Evolutionary conservation across 2,113 vertebrate species (phyloP).

Genomic region (Varanus komodoensis): DNA sequence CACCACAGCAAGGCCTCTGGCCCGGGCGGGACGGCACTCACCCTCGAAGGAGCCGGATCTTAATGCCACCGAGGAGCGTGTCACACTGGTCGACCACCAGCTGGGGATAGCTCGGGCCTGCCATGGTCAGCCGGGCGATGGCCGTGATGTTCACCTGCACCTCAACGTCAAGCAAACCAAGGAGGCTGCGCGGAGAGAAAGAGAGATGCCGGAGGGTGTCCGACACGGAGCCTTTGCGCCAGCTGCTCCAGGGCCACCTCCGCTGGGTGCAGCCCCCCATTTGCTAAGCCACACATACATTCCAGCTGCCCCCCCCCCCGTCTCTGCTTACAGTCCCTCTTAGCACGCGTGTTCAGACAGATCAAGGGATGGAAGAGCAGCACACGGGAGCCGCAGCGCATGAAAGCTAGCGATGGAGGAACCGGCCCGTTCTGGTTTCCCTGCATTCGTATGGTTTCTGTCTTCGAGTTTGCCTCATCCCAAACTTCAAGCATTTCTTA

Average conservation of each 20-base stretch:
- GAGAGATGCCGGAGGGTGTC: too few species aligned
- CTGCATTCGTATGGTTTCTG: too few species aligned
- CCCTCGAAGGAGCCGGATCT: conserved; percentile 71
- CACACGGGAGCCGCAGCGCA: neutral
- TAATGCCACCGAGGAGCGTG: conserved; percentile 67
- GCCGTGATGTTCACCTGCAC: conserved; percentile 76
- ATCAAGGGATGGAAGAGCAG: neutral
- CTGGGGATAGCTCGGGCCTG: conserved; percentile 50
- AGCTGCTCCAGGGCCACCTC: too few species aligned
- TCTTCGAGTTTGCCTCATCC: too few species aligned
- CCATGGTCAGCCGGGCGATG: conserved; percentile 73
- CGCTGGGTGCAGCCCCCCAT: neutral
- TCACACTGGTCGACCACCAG: conserved; percentile 71
- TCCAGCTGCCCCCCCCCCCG: neutral
- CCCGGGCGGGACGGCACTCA: conserved; percentile 34
- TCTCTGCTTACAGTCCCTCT: neutral
- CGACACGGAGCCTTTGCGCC: too few species aligned
- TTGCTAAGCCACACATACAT: neutral
- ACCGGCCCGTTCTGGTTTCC: too few species aligned
- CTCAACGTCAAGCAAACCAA: conserved; percentile 68
- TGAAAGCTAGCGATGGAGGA: too few species aligned
- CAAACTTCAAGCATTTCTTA: too few species aligned
- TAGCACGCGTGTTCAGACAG: neutral
- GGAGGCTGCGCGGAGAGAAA: conserved; percentile 49
- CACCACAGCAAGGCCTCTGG: neutral